phyloP scores from a whole-genome alignment of 2,797 vertebrate species.

The Malacoctenus gilli region DNA sequence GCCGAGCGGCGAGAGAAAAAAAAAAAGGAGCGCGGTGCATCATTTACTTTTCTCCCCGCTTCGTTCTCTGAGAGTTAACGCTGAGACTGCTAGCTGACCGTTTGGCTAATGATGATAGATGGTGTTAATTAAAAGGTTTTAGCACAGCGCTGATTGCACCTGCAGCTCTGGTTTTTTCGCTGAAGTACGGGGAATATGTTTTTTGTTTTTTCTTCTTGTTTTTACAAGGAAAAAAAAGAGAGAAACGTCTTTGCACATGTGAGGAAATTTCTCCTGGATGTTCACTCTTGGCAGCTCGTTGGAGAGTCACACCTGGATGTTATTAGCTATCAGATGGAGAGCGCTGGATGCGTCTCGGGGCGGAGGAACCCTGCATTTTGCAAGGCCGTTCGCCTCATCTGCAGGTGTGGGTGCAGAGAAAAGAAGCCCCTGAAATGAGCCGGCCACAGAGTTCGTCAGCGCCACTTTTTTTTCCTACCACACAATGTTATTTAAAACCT shows the following conservation, averaged over 20 bases:
- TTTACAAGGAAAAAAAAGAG: not conserved
- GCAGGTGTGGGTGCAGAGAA: not conserved
- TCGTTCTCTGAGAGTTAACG: conserved; percentile 77
- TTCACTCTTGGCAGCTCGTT: conserved; percentile 35
- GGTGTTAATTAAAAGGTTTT: conserved; percentile 84
- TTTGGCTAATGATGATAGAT: conserved; percentile 86
- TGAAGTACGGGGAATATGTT: conserved; percentile 43
- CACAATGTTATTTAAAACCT: not conserved
- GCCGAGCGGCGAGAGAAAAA: no score
- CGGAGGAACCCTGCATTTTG: conserved; percentile 22
- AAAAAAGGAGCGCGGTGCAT: conserved; percentile 56
- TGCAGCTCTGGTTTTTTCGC: conserved; percentile 65
- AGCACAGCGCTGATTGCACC: conserved; percentile 80
- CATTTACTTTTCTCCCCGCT: conserved; percentile 67
- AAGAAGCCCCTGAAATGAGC: not conserved
- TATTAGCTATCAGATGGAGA: conserved; percentile 33
- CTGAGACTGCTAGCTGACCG: conserved; percentile 74
- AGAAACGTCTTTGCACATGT: conserved; percentile 37
- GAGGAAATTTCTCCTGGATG: conserved; percentile 31
- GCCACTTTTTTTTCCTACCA: no score
- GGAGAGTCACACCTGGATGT: conserved; percentile 56
- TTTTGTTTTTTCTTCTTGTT: conserved; percentile 31
- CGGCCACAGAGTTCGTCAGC: not conserved
- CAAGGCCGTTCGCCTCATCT: conserved; percentile 13
- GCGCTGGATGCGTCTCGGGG: conserved; percentile 2